Evolutionary conservation across 2,797 vertebrate species (phyloP).

Genomic region (Fistularia commersonii): DNA sequence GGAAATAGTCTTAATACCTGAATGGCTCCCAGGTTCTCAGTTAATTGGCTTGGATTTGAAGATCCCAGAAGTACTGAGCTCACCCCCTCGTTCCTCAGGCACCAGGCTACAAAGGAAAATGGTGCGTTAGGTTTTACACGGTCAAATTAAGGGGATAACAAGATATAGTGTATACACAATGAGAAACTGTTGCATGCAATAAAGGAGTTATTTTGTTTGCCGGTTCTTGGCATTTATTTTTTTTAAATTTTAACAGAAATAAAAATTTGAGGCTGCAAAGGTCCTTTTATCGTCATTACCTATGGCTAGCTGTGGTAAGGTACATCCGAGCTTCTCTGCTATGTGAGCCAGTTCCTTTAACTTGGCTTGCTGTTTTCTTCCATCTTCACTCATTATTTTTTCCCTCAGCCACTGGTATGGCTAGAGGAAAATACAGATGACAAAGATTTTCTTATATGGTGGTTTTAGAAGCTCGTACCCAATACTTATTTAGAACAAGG

Average conservation of each 20-base stretch:
- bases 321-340: conserved; percentile 92
- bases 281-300: conserved; percentile 70
- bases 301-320: conserved; percentile 93
- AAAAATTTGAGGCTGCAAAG: no score
- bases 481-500: neutral
- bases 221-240: no score
- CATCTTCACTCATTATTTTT: conserved; percentile 93
- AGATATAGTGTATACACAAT: neutral
- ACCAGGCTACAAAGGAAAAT: conserved; percentile 82
- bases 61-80: conserved; percentile 95
- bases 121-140: no score
- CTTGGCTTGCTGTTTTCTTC: conserved; percentile 92
- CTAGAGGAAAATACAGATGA: conserved; percentile 55
- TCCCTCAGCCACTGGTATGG: conserved; percentile 98
- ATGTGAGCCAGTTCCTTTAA: conserved; percentile 92
- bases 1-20: conserved; percentile 72
- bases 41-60: conserved; percentile 90
- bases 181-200: no score
- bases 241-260: no score
- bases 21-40: conserved; percentile 96
- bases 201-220: no score
- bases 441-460: neutral
- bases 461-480: neutral
- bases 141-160: neutral
- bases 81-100: conserved; percentile 94